phyloP scores from a whole-genome alignment of 2,797 vertebrate genomes.

The Rhabdomys pumilio region DNA sequence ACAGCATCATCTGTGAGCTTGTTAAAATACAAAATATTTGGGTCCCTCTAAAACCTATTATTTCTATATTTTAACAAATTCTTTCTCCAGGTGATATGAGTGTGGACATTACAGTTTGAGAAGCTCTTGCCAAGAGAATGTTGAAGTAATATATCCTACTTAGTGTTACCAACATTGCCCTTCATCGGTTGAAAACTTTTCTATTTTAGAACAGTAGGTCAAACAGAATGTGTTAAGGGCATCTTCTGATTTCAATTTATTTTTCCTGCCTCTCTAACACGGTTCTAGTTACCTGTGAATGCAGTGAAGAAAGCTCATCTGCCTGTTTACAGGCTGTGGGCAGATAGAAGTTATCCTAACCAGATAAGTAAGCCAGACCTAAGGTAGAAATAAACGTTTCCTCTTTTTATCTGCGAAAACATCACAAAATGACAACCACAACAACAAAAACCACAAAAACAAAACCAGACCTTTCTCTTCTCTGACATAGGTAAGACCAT shows the following conservation, averaged over 20 bases:
- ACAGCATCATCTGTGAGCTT: neutral
- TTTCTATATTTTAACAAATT: neutral
- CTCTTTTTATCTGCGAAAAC: conserved; percentile 34
- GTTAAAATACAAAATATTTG: neutral
- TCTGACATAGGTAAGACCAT: neutral
- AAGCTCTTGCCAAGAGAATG: neutral
- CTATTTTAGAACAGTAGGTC: neutral
- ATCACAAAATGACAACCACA: neutral
- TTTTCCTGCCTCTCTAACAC: neutral
- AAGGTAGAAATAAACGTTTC: neutral
- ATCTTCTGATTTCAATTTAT: neutral
- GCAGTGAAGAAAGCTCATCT: neutral
- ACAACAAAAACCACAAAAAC: neutral
- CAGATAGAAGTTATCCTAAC: neutral
- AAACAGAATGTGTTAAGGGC: neutral
- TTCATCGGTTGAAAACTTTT: neutral
- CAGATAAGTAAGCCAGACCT: neutral
- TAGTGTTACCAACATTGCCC: neutral
- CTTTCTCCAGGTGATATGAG: neutral
- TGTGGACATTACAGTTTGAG: neutral
- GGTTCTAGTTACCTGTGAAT: neutral
- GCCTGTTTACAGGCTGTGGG: neutral
- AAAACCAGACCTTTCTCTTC: neutral
- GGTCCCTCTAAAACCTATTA: neutral
- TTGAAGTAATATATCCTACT: neutral